Evolutionary conservation across 2,113 vertebrate genomes (phyloP).

Genomic region (Vicugna pacos): DNA sequence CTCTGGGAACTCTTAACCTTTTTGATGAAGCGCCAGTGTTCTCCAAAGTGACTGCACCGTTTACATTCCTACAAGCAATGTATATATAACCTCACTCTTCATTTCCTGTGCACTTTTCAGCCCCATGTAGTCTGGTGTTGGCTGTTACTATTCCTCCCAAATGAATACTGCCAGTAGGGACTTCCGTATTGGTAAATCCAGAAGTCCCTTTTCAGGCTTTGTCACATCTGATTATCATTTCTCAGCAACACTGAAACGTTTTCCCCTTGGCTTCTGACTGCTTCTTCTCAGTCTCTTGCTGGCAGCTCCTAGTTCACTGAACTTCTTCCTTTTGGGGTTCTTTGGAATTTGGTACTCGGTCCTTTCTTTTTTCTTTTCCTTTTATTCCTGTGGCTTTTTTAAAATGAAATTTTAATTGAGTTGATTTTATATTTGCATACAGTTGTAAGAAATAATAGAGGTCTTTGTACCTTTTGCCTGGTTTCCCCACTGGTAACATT

Average conservation of each 20-base stretch:
- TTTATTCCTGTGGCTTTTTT: neutral
- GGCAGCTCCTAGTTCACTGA: neutral
- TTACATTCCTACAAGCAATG: neutral
- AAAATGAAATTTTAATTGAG: neutral
- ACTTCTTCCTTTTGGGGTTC: neutral
- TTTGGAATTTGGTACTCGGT: neutral
- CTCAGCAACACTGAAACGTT: neutral
- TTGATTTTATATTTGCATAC: neutral
- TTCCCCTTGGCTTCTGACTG: neutral
- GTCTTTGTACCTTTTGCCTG: neutral
- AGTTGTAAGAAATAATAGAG: neutral
- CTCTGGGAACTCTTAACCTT: neutral
- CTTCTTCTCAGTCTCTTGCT: neutral
- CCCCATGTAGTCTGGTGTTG: neutral
- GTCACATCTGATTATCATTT: neutral
- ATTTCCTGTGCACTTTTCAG: neutral
- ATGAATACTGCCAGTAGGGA: neutral
- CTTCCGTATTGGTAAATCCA: neutral
- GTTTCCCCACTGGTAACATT: neutral
- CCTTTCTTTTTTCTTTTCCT: neutral
- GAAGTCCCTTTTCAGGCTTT: neutral
- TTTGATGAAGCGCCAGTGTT: neutral
- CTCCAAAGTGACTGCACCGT: neutral
- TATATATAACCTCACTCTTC: neutral
- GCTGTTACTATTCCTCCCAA: neutral